A percentile compares a stretch with the other conserved stretches of the same genome.
These are phyloP conservation scores for Agrochola lota DNA, from an alignment of 2,888 invertebrate species.

Conservation along the genomic window DNA sequence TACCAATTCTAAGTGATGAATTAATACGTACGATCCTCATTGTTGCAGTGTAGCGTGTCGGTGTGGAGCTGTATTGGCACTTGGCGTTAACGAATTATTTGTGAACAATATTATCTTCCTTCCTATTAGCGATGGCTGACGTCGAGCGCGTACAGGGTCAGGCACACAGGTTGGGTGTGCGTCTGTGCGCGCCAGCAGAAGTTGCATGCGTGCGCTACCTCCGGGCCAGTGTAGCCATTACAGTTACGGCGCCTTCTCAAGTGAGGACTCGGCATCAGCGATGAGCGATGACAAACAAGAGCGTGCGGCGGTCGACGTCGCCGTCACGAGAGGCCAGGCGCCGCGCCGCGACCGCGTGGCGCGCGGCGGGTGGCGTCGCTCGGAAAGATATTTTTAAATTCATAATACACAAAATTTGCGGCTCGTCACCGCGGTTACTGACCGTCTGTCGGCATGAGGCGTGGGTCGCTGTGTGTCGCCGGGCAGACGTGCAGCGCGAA, in stretches of 20 bases:
- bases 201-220: background rate
- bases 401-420: constrained; percentile 39
- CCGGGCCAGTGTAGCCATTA: background rate
- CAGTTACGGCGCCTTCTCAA: background rate
- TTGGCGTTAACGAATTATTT: constrained; percentile 18
- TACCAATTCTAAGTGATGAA: background rate
- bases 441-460: constrained; percentile 70
- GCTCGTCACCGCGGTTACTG: constrained; percentile 64
- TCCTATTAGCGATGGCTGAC: constrained; percentile 10
- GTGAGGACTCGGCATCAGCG: background rate
- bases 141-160: constrained; percentile 3
- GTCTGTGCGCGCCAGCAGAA: background rate
- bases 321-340: constrained; percentile 61
- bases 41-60: background rate
- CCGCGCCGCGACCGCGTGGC: constrained; percentile 62
- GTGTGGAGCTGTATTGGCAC: background rate
- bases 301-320: background rate
- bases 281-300: background rate
- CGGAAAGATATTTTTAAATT: constrained; percentile 53
- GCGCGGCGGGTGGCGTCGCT: constrained; percentile 26
- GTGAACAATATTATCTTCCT: constrained; percentile 1
- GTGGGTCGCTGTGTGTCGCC: constrained; percentile 32
- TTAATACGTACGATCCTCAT: background rate
- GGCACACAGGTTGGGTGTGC: background rate
- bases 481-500: constrained; percentile 44